phyloP scores from a whole-genome alignment of 2,113 vertebrate genomes.

The Lepus timidus region DNA sequence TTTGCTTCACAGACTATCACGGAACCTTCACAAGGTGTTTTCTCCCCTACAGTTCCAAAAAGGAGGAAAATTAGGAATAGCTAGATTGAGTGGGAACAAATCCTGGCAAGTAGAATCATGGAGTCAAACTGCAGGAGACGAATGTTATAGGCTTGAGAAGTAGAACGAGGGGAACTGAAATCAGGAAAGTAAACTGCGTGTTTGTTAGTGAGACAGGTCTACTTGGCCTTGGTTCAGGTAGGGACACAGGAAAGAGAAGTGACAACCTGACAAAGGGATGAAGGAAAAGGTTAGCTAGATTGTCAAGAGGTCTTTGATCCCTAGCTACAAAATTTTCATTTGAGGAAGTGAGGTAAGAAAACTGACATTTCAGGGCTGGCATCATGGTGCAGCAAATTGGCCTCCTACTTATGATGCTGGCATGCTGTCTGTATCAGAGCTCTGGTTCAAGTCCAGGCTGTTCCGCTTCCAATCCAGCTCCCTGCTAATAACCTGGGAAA shows the following conservation, averaged over 20 bases:
- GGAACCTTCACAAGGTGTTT: background rate
- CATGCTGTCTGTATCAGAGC: too few species aligned
- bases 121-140: background rate
- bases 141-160: constrained; percentile 13
- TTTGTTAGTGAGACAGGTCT: background rate
- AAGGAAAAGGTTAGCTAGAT: background rate
- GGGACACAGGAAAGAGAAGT: background rate
- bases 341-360: background rate
- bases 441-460: too few species aligned
- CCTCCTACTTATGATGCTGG: too few species aligned
- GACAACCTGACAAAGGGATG: background rate
- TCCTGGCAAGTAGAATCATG: background rate
- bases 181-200: background rate
- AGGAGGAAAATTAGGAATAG: background rate
- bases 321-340: background rate
- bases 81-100: background rate
- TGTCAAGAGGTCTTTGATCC: background rate
- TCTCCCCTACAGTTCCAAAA: background rate
- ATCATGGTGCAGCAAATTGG: background rate
- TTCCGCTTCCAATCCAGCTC: too few species aligned
- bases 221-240: background rate
- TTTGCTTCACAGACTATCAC: background rate
- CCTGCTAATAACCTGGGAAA: too few species aligned
- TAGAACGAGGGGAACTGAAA: background rate
- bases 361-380: background rate